Conservation (phyloP, 2,888 invertebrate species). For the Tetheella fluctuosa region DNA sequence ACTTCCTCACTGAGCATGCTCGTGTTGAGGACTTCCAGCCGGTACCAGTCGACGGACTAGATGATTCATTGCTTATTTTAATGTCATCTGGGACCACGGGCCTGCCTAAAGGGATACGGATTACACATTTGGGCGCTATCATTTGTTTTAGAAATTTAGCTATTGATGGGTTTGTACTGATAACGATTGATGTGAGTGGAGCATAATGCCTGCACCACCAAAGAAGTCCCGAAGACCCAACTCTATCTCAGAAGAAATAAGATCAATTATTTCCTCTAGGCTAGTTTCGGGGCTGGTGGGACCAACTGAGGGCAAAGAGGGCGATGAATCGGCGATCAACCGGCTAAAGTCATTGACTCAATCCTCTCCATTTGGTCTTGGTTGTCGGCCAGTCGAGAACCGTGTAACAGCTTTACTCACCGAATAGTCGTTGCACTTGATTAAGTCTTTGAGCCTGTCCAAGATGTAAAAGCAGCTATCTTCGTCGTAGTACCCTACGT, state of each 20-base stretch:
- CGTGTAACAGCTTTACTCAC: constrained; percentile 21
- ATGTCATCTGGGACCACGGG: constrained; percentile 52
- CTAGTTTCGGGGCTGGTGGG: no score
- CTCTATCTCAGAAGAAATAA: no score
- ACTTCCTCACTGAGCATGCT: constrained; percentile 30
- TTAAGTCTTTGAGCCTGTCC: constrained; percentile 48
- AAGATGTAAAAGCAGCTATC: constrained; percentile 48
- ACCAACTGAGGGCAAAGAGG: no score
- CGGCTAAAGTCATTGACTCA: no score
- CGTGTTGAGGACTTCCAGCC: constrained; percentile 31
- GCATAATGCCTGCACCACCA: no score
- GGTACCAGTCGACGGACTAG: constrained; percentile 37
- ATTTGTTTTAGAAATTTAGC: constrained; percentile 15
- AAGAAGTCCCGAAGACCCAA: no score
- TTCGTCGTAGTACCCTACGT: constrained; percentile 51
- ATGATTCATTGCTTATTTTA: constrained; percentile 33
- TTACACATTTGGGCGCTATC: constrained; percentile 38
- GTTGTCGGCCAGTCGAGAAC: no score
- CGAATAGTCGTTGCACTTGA: constrained; percentile 34
- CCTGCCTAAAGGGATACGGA: constrained; percentile 43
- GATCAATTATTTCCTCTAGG: no score
- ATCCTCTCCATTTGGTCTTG: no score
- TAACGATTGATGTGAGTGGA: no score
- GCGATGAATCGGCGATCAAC: no score
- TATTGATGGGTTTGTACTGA: constrained; percentile 26